Evolutionary conservation across 2,797 vertebrate species (phyloP), one percentile per base, ranked within the genome.

Genomic region (Characodon lateralis): DNA sequence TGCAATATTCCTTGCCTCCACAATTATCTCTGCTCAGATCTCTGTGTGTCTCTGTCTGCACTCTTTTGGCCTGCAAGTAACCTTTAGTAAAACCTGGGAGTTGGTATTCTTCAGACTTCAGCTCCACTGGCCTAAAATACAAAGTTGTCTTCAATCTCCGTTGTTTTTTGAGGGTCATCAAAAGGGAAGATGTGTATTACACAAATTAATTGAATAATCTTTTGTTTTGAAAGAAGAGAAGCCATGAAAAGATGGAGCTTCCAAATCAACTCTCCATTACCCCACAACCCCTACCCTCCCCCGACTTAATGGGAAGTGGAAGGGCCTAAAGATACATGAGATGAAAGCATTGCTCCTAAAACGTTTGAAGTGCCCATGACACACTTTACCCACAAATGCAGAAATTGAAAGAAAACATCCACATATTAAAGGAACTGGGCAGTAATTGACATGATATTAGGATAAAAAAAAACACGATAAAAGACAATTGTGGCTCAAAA

Each of bases 151-250:
- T 93, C 91, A 87, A 94, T 94, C 91, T 88, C 78, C 69, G 0
- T 59, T 78, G 69, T 73, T 83, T 83, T 87, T 84, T 86, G 63
- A 75, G 84, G 92, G 92, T 94, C 93, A 93, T 88, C 85, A 85
- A 85, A 88, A 81, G 91, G 86, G 84, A 88, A 93, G 86, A 89
- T 85, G 80, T 91, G 87, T 89, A 83, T 93, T 90, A 84, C 90
- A 90, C 90, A 91, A 80, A 84, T 92, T 95, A 94, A 95, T 95
- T 94, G 87, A 95, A 94, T 96, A 94, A 95, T 93, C 91, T 92
- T 90, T 93, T 94, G 93, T 95, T 95, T 94, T 93, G 87, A 93
- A 94, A 95, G 91, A 88, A 92, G 93, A 92, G 92, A 95, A 87
- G 90, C 87, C 91, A 89, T 92, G 87, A 91, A 93, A 91, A 94